A percentile compares a stretch with the other conserved stretches of the same genome.
phyloP scores from a whole-genome alignment of 2,888 invertebrate genomes.

The Synergus umbraculus region DNA sequence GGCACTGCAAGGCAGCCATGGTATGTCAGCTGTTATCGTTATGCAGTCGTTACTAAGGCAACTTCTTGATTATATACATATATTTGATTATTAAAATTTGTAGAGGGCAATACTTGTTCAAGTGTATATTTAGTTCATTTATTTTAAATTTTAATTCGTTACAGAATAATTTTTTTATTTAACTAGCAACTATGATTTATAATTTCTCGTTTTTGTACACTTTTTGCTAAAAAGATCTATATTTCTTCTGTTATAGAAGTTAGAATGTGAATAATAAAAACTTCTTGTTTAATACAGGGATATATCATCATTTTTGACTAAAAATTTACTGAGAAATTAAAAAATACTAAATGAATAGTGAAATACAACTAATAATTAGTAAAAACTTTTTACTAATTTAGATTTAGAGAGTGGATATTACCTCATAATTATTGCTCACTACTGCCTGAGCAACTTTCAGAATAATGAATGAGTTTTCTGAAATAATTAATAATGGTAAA shows the following conservation, averaged over 20 bases:
- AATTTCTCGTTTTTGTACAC: no score
- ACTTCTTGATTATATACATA: slow-evolving; percentile 1
- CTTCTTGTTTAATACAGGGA: background rate
- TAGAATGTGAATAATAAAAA: background rate
- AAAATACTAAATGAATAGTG: no score
- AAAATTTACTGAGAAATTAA: no score
- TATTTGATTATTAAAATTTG: background rate
- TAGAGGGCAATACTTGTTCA: background rate
- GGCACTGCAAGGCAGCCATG: slow-evolving; percentile 49
- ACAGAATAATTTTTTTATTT: background rate
- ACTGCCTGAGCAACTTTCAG: background rate
- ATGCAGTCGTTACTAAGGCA: slow-evolving; percentile 31
- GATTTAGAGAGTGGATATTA: background rate
- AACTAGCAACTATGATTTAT: background rate
- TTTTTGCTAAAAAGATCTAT: no score
- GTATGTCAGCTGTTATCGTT: slow-evolving; percentile 50
- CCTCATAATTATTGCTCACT: background rate
- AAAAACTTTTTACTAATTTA: no score
- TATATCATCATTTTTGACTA: no score
- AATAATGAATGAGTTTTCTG: background rate
- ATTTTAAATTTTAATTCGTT: background rate
- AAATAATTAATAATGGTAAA: background rate
- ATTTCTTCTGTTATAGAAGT: background rate
- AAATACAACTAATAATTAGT: no score
- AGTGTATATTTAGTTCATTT: background rate